A percentile compares a stretch with the other conserved stretches of the same genome.
Evolutionary conservation across 2,888 invertebrate genomes (phyloP).

Genomic region (Leptopilina syphax): DNA sequence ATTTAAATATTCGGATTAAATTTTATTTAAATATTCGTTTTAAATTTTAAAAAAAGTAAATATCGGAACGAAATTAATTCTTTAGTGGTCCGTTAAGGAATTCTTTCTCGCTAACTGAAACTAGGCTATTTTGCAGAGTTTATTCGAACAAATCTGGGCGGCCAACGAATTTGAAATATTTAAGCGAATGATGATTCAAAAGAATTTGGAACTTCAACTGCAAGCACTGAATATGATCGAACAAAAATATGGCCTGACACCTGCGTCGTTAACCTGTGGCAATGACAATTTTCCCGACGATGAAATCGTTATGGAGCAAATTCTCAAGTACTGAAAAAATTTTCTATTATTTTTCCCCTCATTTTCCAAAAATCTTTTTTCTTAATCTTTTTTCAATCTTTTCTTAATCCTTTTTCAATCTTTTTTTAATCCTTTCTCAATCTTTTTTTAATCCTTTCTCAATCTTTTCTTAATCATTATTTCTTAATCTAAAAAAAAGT

Average conservation of each 20-base stretch:
- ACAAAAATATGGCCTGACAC: slow-evolving; percentile 84
- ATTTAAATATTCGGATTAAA: not conserved
- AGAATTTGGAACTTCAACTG: slow-evolving; percentile 93
- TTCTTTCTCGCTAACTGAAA: slow-evolving; percentile 26
- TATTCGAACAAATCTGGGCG: slow-evolving; percentile 91
- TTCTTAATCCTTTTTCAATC: too few relatives aligned
- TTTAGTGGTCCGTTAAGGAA: not conserved
- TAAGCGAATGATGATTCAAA: slow-evolving; percentile 94
- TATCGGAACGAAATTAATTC: too few relatives aligned
- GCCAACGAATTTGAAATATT: slow-evolving; percentile 95
- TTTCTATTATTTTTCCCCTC: too few relatives aligned
- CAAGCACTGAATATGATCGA: slow-evolving; percentile 92
- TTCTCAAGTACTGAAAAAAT: slow-evolving; percentile 78
- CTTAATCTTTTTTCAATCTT: too few relatives aligned
- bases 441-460: too few relatives aligned
- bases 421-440: too few relatives aligned
- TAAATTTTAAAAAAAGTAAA: too few relatives aligned
- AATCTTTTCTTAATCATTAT: too few relatives aligned
- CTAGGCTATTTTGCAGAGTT: slow-evolving; percentile 74
- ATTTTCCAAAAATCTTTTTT: too few relatives aligned
- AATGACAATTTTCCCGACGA: slow-evolving; percentile 78
- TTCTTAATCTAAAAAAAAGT: too few relatives aligned
- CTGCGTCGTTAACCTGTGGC: slow-evolving; percentile 79
- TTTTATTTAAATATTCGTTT: too few relatives aligned
- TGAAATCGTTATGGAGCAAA: slow-evolving; percentile 80